Conservation (phyloP, 1,140 invertebrate genomes). For the Apis laboriosa region DNA sequence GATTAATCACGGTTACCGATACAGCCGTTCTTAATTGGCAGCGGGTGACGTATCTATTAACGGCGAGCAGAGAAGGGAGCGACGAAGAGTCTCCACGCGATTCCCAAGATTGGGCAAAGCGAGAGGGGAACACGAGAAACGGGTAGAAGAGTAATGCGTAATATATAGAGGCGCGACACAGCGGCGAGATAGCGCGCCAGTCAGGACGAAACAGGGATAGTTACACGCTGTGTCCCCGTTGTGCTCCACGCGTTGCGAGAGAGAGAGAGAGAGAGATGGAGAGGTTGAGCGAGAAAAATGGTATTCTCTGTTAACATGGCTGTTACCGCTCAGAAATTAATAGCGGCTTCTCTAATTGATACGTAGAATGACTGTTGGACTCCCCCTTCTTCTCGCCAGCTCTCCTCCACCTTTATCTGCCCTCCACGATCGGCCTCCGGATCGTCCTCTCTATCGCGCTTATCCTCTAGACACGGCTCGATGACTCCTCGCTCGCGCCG, state of each 20-base stretch:
- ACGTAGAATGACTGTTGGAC: constrained; percentile 67
- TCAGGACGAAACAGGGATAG: neutral
- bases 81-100: constrained; percentile 32
- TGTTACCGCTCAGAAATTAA: constrained; percentile 71
- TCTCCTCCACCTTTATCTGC: constrained; percentile 42
- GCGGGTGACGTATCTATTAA: constrained; percentile 72
- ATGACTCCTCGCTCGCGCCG: constrained; percentile 32
- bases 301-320: constrained; percentile 67
- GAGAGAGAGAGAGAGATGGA: constrained; percentile 39
- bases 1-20: constrained; percentile 67
- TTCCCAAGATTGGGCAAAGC: constrained; percentile 68
- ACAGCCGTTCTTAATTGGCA: constrained; percentile 68
- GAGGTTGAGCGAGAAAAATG: constrained; percentile 68
- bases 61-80: constrained; percentile 46
- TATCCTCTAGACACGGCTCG: neutral
- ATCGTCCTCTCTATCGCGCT: constrained; percentile 39
- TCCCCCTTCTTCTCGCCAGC: constrained; percentile 34
- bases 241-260: neutral
- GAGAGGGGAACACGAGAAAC: constrained; percentile 13
- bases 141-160: neutral
- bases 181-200: neutral
- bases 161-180: neutral
- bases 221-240: neutral
- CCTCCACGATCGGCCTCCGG: constrained; percentile 27
- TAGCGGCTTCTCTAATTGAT: constrained; percentile 73